Base-by-base conservation (phyloP, 2,797 vertebrate genomes). In the Tachyglossus aculeatus region DNA sequence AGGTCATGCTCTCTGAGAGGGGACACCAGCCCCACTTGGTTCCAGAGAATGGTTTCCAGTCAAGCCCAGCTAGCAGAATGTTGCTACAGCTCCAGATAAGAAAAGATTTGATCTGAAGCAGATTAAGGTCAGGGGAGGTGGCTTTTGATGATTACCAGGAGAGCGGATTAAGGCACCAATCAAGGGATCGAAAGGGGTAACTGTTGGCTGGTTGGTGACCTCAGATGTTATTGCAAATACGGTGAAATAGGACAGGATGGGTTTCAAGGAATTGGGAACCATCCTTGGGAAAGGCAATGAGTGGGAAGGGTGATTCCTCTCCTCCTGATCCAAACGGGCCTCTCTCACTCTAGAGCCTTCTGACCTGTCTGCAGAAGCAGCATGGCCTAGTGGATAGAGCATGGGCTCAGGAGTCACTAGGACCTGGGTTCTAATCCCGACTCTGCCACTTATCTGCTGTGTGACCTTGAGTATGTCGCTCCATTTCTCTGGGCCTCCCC, bases 61-160 rank as follows among this genome's bases (percentile, higher is more conserved):
- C 32, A 56, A 77, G 27, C 13, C 9, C 75, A 66, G 52, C 71
- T 38, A 54, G 56, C 44, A 34, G 33, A 69, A 58, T 33, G 74
- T 59, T 56, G 53, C 32, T 73, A 75, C 50, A 81, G 5, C 14
- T 52, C 61, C 39, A 47, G 54, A 69, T 67, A 72, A 74, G 55
- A 74, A 82, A 19, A 3, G 65, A 62, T 16, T 66, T 78, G 78
- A 69, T 74, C 74, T 80, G 70, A 68, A 77, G 44, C 77, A 37
- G 51, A 75, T 75, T 73, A 77, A 57, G 27, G 5, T 11, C 59
- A 54, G 27, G 67, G 41, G 67, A 74, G 47, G 81, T 82, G 80
- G 39, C 77, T 70, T 24, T 13, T 67, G 36, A 59, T 67, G 52
- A 71, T 32, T 79, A 24, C 16, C 55, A 66, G 21, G 31, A 68